These are phyloP conservation scores for Elegia similella DNA, from an alignment of 2,888 invertebrate species.

Conservation along the genomic window DNA sequence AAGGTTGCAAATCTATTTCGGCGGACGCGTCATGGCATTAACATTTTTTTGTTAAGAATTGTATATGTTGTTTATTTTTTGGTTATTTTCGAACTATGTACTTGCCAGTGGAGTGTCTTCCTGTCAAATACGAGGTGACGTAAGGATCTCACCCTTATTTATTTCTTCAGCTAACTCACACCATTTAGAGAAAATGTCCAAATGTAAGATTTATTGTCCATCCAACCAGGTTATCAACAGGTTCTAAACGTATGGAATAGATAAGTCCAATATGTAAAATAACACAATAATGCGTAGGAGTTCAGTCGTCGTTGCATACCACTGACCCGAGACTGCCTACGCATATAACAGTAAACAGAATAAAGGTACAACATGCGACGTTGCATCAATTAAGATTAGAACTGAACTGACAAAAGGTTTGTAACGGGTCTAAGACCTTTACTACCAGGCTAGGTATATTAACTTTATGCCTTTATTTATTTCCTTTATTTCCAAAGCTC, in stretches of 20 bases:
- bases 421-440: no score
- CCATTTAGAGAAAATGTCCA: no score
- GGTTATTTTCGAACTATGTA: no score
- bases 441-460: no score
- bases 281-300: constrained; percentile 44
- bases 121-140: no score
- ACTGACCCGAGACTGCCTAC: constrained; percentile 60
- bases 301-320: constrained; percentile 46
- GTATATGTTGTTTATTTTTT: no score
- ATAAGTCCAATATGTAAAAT: constrained; percentile 8
- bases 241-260: background rate
- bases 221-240: background rate
- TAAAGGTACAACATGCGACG: constrained; percentile 1
- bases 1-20: constrained; percentile 1
- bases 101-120: no score
- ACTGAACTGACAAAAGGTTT: background rate
- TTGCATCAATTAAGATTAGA: background rate
- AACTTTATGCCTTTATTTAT: no score
- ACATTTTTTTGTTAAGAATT: background rate
- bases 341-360: constrained; percentile 58
- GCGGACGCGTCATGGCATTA: background rate
- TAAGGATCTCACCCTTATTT: no score
- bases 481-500: no score
- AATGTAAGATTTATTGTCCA: background rate
- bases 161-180: no score